Evolutionary conservation across 2,797 vertebrate species (phyloP).

Genomic region (Hirundo rustica): DNA sequence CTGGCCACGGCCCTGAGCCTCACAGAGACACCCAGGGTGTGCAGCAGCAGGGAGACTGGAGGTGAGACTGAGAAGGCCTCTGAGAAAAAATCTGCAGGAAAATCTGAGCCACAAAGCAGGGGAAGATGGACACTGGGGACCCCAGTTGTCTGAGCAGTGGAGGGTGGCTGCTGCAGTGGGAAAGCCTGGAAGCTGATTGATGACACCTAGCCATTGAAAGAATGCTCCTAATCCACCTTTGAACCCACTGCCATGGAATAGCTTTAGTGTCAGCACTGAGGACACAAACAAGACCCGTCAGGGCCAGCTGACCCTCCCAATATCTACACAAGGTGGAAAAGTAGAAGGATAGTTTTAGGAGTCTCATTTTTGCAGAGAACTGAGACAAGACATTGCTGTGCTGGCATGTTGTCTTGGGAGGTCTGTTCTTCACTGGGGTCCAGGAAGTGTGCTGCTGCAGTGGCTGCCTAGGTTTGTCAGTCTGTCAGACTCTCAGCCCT

Average conservation of each 20-base stretch:
- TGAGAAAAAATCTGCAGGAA: not conserved
- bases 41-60: not conserved
- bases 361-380: not conserved
- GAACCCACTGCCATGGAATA: not conserved
- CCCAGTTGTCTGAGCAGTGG: too few relatives aligned
- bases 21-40: not conserved
- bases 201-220: not conserved
- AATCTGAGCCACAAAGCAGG: not conserved
- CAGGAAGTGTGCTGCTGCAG: not conserved
- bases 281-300: not conserved
- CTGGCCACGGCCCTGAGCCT: accelerated
- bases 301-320: not conserved
- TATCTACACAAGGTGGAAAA: not conserved
- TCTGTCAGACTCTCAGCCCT: not conserved
- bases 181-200: not conserved
- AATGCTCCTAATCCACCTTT: not conserved
- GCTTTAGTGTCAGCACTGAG: not conserved
- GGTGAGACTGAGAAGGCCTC: not conserved
- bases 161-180: not conserved
- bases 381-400: not conserved
- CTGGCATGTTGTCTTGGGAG: not conserved
- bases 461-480: not conserved
- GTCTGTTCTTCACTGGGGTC: not conserved
- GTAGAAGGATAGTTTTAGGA: not conserved
- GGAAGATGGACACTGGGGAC: not conserved